Evolutionary conservation across 1,140 invertebrate genomes (phyloP).

Genomic region (Saccostrea echinata): DNA sequence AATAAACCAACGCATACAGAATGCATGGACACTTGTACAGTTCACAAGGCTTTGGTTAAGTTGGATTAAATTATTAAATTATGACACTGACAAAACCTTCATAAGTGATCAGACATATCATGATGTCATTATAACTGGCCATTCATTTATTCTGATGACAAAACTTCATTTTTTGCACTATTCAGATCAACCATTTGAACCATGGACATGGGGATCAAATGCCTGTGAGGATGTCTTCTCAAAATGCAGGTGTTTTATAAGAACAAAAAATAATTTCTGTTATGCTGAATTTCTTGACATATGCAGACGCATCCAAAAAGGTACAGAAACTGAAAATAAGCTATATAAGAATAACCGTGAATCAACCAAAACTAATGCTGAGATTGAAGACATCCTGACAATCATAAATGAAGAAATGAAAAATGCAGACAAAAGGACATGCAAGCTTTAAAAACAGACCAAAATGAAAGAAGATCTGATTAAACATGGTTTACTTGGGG

Average conservation of each 20-base stretch:
- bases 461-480: background rate
- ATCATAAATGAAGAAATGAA: constrained; percentile 8
- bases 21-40: constrained; percentile 31
- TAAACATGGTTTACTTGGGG: background rate
- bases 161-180: background rate
- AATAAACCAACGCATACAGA: background rate
- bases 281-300: constrained; percentile 9
- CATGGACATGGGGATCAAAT: constrained; percentile 29
- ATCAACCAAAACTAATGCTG: background rate
- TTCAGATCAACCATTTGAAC: background rate
- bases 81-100: constrained; percentile 17
- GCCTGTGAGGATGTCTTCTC: background rate
- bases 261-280: background rate
- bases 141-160: constrained; percentile 22
- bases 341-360: background rate
- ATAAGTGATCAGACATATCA: constrained; percentile 23
- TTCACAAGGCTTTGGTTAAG: background rate
- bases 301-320: constrained; percentile 17
- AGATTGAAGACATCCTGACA: background rate
- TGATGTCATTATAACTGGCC: constrained; percentile 6
- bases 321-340: constrained; percentile 22
- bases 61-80: background rate
- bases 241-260: background rate
- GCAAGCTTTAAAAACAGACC: background rate
- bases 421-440: background rate